These are phyloP conservation scores for Acanthopleura granulata DNA, from an alignment of 2,888 invertebrate genomes.

Conservation along the genomic window DNA sequence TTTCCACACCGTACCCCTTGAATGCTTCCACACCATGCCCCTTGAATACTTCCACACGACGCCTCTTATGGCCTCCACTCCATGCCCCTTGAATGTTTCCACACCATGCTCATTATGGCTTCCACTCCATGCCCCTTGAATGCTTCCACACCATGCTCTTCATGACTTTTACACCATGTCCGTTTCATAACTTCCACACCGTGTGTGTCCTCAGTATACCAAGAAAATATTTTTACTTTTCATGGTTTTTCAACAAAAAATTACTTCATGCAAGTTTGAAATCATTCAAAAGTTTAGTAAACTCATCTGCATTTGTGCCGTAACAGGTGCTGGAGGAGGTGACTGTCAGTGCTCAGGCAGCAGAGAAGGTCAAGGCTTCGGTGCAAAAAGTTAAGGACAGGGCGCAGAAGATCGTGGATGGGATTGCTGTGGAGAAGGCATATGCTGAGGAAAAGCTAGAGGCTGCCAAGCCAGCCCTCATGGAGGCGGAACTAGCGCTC, in stretches of 20 bases:
- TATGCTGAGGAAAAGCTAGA: conserved; percentile 62
- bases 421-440: conserved; percentile 62
- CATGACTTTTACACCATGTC: neutral
- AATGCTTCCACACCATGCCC: neutral
- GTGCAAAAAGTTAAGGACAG: conserved; percentile 67
- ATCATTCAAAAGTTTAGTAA: neutral
- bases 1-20: neutral
- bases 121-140: too few species aligned
- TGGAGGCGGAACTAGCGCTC: conserved; percentile 65
- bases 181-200: too few species aligned
- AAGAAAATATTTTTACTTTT: neutral
- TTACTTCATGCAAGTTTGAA: too few species aligned
- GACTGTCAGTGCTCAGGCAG: conserved; percentile 62
- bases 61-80: too few species aligned
- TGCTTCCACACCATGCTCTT: neutral
- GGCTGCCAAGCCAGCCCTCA: conserved; percentile 66
- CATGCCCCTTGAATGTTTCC: too few species aligned
- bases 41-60: too few species aligned
- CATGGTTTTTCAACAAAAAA: too few species aligned
- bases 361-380: conserved; percentile 65
- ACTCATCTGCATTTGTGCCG: too few species aligned
- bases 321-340: conserved; percentile 63
- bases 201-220: too few species aligned
- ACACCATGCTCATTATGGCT: too few species aligned
- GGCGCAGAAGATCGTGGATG: conserved; percentile 65